A percentile compares a stretch with the other conserved stretches of the same genome.
These are phyloP conservation scores for Lasioglossum calceatum DNA, from an alignment of 2,888 invertebrate genomes.

Conservation along the genomic window DNA sequence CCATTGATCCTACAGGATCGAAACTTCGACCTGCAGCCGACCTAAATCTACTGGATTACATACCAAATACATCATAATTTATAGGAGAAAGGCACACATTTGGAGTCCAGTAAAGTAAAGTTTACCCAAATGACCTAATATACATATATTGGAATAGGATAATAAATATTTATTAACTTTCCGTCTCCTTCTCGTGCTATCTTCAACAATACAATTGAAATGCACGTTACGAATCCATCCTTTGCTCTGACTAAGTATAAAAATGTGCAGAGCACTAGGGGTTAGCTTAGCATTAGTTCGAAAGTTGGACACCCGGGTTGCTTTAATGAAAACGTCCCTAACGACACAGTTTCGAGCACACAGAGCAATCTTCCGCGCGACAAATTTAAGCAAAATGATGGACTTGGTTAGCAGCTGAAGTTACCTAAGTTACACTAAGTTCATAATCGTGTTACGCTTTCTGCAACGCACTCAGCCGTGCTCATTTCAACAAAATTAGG, in stretches of 20 bases:
- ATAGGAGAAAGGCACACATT: too few species aligned
- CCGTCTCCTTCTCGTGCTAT: too few species aligned
- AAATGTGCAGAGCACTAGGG: background rate
- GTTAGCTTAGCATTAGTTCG: background rate
- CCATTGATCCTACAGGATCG: too few species aligned
- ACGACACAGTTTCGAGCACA: conserved; percentile 6
- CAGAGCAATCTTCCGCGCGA: conserved; percentile 6
- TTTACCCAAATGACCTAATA: too few species aligned
- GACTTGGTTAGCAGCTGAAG: background rate
- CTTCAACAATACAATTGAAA: too few species aligned
- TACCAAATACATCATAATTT: too few species aligned
- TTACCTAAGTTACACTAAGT: background rate
- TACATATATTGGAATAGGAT: too few species aligned
- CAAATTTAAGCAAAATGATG: background rate
- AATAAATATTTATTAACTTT: too few species aligned
- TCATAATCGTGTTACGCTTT: conserved; percentile 2
- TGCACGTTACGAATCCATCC: too few species aligned
- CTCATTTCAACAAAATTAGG: background rate
- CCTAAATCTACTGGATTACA: too few species aligned
- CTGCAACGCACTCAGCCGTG: background rate
- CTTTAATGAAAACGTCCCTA: background rate
- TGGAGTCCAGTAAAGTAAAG: too few species aligned
- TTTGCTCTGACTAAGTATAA: background rate
- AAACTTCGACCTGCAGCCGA: too few species aligned
- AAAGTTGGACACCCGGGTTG: background rate